Evolutionary conservation across 2,113 vertebrate species (phyloP).

Genomic region (Colistium nudipinnis): DNA sequence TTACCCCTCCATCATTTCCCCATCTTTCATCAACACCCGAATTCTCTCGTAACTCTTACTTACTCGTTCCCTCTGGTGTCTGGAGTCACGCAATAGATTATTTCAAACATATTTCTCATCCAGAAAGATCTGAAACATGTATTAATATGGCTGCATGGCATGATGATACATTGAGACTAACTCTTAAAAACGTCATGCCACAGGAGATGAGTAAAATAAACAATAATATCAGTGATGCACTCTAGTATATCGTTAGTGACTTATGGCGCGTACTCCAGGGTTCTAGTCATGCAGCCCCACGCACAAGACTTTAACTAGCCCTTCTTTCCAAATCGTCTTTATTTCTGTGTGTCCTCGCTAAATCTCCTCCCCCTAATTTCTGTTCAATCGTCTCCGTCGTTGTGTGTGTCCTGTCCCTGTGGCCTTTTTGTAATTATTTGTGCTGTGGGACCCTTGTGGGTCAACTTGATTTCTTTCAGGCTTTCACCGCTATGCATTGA

Average conservation of each 20-base stretch:
- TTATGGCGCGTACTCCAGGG: constrained; percentile 61
- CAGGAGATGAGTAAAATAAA: no score
- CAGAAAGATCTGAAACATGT: no score
- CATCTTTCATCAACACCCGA: constrained; percentile 2
- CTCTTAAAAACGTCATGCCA: neutral
- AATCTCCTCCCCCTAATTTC: constrained; percentile 32
- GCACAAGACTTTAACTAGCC: constrained; percentile 29
- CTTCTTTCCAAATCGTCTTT: constrained; percentile 50
- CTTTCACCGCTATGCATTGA: no score
- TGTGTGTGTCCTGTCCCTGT: constrained; percentile 32
- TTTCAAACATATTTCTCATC: neutral
- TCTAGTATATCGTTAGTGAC: neutral
- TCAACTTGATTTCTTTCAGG: constrained; percentile 29
- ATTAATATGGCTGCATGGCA: neutral
- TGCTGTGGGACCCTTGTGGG: no score
- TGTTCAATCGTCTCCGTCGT: constrained; percentile 14
- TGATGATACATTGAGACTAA: neutral
- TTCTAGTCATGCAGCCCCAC: constrained; percentile 59
- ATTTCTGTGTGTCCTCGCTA: constrained; percentile 47
- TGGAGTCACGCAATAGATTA: neutral
- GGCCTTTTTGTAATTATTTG: constrained; percentile 29
- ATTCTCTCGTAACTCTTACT: constrained; percentile 5
- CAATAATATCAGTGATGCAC: neutral
- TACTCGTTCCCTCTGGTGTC: constrained; percentile 1
- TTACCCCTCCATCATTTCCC: neutral